These are phyloP conservation scores for Trypoxylon attenuatum DNA, from an alignment of 2,888 invertebrate genomes.

Conservation along the genomic window DNA sequence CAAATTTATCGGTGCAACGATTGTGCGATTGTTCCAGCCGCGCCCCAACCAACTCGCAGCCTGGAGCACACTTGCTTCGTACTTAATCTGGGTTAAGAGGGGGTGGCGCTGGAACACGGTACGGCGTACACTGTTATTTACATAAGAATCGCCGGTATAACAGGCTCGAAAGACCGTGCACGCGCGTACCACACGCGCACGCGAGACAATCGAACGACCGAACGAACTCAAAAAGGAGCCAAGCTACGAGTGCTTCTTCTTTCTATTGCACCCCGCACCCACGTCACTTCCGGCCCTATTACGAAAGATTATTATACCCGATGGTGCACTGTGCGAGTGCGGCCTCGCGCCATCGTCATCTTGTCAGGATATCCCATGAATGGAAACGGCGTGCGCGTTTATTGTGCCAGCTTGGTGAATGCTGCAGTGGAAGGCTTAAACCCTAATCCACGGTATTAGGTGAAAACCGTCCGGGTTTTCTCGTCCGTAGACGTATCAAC, in stretches of 20 bases:
- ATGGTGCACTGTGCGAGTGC: slow-evolving; percentile 21
- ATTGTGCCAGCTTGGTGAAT: slow-evolving; percentile 55
- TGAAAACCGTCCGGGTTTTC: slow-evolving; percentile 67
- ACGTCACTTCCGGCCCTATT: slow-evolving; percentile 49
- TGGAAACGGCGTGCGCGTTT: slow-evolving; percentile 37
- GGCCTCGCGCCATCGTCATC: slow-evolving; percentile 29
- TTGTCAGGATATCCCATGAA: slow-evolving; percentile 40
- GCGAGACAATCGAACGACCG: no score
- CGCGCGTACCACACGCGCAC: not conserved
- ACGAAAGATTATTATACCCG: slow-evolving; percentile 54
- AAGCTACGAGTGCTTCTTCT: slow-evolving; percentile 30
- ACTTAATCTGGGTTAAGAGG: not conserved
- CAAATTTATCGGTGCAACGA: no score
- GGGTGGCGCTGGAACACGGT: not conserved
- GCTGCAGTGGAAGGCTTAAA: slow-evolving; percentile 55
- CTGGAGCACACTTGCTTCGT: not conserved
- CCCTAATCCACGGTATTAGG: slow-evolving; percentile 68
- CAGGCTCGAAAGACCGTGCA: not conserved
- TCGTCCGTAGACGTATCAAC: slow-evolving; percentile 34
- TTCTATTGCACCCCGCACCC: slow-evolving; percentile 31
- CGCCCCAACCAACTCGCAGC: no score
- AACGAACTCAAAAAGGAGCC: slow-evolving; percentile 4
- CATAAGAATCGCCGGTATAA: not conserved
- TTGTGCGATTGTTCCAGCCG: no score
- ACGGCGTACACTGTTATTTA: not conserved